These are phyloP conservation scores for Crepidodera aurea DNA, from an alignment of 2,888 invertebrate genomes.

Conservation along the genomic window DNA sequence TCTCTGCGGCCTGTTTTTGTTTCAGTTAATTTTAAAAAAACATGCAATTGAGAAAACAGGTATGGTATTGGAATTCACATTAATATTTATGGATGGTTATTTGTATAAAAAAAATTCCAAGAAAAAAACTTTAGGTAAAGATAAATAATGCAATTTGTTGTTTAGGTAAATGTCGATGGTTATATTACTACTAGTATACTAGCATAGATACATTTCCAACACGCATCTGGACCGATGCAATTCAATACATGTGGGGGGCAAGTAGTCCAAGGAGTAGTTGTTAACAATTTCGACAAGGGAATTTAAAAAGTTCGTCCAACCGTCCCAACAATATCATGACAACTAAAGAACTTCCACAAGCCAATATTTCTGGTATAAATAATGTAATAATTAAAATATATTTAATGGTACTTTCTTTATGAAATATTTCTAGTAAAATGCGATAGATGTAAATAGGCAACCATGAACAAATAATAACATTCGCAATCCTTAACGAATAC, in stretches of 20 bases:
- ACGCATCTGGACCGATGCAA: too few species aligned
- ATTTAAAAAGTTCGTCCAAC: too few species aligned
- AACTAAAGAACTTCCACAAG: constrained; percentile 4
- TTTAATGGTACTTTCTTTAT: neutral
- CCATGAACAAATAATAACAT: neutral
- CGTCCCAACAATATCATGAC: neutral
- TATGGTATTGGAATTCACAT: constrained; percentile 7
- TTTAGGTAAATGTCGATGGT: too few species aligned
- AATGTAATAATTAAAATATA: neutral
- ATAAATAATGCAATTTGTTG: too few species aligned
- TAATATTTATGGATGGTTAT: neutral
- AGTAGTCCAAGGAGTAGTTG: too few species aligned
- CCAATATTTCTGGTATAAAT: constrained; percentile 3
- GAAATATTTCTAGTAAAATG: neutral
- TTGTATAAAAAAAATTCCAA: neutral
- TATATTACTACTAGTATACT: too few species aligned
- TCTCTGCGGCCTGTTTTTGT: constrained; percentile 23
- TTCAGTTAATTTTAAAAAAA: constrained; percentile 13
- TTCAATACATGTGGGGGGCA: too few species aligned
- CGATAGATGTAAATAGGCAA: neutral
- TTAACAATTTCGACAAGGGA: too few species aligned
- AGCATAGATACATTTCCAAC: too few species aligned
- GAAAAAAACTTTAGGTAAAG: too few species aligned
- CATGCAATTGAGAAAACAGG: constrained; percentile 14
- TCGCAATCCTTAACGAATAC: neutral